Percentiles rank a stretch among this genome's conserved stretches.
These are phyloP conservation scores for Odontamblyopus lacepedii DNA, from an alignment of 2,797 vertebrate species.

Conservation along the genomic window DNA sequence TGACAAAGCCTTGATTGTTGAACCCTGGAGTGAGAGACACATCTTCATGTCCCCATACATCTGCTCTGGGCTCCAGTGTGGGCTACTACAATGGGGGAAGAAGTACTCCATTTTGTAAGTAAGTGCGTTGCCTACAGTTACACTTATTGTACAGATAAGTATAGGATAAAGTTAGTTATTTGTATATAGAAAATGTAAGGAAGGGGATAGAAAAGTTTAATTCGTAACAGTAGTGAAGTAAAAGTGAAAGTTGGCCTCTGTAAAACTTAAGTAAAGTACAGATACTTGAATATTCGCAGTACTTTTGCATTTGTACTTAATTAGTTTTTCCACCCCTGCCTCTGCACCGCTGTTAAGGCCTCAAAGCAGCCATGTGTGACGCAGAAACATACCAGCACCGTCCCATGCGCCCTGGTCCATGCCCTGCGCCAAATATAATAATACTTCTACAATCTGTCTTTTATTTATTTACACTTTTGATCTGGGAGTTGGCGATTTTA, in stretches of 20 bases:
- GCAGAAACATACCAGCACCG: slow-evolving; percentile 14
- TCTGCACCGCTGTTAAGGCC: slow-evolving; percentile 34
- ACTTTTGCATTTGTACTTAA: too few species aligned
- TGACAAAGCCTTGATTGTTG: slow-evolving; percentile 69
- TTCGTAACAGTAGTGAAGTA: too few species aligned
- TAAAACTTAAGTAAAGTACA: too few species aligned
- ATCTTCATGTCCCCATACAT: slow-evolving; percentile 59
- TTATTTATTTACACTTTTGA: slow-evolving; percentile 50
- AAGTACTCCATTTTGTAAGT: too few species aligned
- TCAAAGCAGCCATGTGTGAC: slow-evolving; percentile 22
- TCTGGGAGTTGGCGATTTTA: slow-evolving; percentile 24
- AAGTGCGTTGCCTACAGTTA: too few species aligned
- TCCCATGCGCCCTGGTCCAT: slow-evolving; percentile 11
- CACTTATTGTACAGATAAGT: too few species aligned
- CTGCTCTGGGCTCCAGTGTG: slow-evolving; percentile 50
- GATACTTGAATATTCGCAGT: too few species aligned
- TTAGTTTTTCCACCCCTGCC: not conserved
- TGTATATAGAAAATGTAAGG: too few species aligned
- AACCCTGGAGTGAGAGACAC: slow-evolving; percentile 67
- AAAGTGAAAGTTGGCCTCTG: too few species aligned
- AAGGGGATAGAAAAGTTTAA: too few species aligned
- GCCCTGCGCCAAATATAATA: slow-evolving; percentile 9
- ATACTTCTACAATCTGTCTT: slow-evolving; percentile 21
- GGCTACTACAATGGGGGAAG: slow-evolving; percentile 5
- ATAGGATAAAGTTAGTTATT: too few species aligned